Evolutionary conservation across 1,140 invertebrate species (phyloP), one percentile per base, ranked within the genome.

Genomic region (Drosophila mauritiana): DNA sequence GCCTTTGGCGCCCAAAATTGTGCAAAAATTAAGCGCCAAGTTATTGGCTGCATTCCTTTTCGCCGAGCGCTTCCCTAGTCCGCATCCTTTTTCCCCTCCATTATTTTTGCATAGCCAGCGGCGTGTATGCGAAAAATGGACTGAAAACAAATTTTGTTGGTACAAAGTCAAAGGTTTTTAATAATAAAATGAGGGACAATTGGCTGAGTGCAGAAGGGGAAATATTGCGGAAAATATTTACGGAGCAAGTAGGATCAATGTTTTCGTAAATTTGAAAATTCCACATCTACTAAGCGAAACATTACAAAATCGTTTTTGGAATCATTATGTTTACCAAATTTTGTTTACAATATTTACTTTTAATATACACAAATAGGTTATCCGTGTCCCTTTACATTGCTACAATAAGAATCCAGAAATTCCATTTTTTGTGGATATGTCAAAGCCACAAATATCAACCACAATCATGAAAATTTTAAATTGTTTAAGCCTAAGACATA

Each of bases 11-110:
- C 42, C 59, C 58, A 54, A 57, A 73, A 56, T 49, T 75, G 52
- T 73, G 53, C 53, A 67, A 76, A 76, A 67, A 75, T 76, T 67
- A 59, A 76, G 54, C n/a, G 59, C 40, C 59, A 75, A 75, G 58
- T 73, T 76, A 68, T 76, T 76, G 53, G 62, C 55, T 58, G 48
- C 53, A 65, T 65, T 63, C 46, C 72, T 46, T 53, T 52, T 52
- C 3, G 31, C 36, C 15, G 22, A 12, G 27, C 39, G 34, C 34
- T 27, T 6, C 10, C 46, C 36, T 22, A 20, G 17, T 40, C n/a
- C 40, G 22, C 34, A 55, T 51, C 36, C n/a, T n/a, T 61, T 34
- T 10, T 4, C 27, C 20, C 3, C 13, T 22, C 17, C 27, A 17
- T 69, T 69, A 69, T 69, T 58, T 51, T 57, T 69, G 10, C 54